phyloP scores from a whole-genome alignment of 1,140 invertebrate genomes.

The Heliconius hewitsoni region DNA sequence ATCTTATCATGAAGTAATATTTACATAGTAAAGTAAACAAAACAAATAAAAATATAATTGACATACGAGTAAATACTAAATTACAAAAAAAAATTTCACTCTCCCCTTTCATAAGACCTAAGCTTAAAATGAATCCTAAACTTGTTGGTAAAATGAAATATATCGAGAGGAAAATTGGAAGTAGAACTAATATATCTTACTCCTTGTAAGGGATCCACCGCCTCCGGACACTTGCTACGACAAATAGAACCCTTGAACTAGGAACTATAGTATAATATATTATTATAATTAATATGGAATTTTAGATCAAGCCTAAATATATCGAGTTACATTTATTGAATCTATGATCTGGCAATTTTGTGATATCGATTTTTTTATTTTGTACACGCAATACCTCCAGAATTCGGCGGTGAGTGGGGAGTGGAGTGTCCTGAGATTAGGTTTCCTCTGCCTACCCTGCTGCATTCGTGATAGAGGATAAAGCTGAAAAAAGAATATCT shows the following conservation, averaged over 20 bases:
- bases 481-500: too few species aligned
- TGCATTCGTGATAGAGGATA: too few species aligned
- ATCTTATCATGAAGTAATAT: too few species aligned
- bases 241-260: conserved; percentile 22
- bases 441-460: too few species aligned
- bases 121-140: conserved; percentile 21
- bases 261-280: neutral
- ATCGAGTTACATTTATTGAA: neutral
- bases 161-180: conserved; percentile 24
- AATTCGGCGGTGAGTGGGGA: too few species aligned
- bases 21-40: too few species aligned
- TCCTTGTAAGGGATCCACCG: conserved; percentile 13
- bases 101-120: neutral
- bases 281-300: neutral
- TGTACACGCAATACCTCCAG: too few species aligned
- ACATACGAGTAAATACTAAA: too few species aligned
- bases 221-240: conserved; percentile 11
- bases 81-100: neutral
- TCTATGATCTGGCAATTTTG: neutral
- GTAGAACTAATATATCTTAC: conserved; percentile 25
- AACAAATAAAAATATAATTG: too few species aligned
- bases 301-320: neutral
- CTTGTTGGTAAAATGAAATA: conserved; percentile 25
- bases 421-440: too few species aligned
- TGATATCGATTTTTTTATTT: too few species aligned